Percentiles rank a stretch among this genome's conserved stretches.
Conservation (phyloP, 2,888 invertebrate genomes). For the Noctua comes region DNA sequence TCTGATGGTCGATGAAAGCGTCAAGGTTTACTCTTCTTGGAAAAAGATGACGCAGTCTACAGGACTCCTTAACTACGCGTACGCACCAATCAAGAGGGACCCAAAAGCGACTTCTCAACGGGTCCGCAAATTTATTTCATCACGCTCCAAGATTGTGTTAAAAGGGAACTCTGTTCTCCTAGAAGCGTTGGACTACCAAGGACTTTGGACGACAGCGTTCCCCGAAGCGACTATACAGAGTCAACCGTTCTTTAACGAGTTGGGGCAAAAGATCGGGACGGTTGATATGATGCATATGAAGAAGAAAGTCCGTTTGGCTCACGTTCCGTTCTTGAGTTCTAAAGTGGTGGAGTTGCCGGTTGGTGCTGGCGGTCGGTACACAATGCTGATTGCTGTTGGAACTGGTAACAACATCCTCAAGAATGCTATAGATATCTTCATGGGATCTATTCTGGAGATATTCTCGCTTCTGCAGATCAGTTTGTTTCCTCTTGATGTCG, state of each 20-base stretch:
- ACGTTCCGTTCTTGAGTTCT: slow-evolving; percentile 64
- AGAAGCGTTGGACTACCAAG: slow-evolving; percentile 68
- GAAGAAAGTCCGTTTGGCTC: slow-evolving; percentile 65
- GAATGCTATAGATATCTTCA: slow-evolving; percentile 58
- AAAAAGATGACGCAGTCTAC: slow-evolving; percentile 4
- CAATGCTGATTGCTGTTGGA: slow-evolving; percentile 67
- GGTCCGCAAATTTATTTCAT: slow-evolving; percentile 47
- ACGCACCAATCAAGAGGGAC: slow-evolving; percentile 54
- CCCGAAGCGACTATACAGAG: slow-evolving; percentile 53
- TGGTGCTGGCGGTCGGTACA: slow-evolving; percentile 67
- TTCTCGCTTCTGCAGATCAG: slow-evolving; percentile 65
- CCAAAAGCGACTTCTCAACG: slow-evolving; percentile 36
- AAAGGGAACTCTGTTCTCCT: slow-evolving; percentile 66
- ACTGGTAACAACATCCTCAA: slow-evolving; percentile 55
- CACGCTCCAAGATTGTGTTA: slow-evolving; percentile 41
- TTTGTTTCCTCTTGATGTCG: slow-evolving; percentile 68
- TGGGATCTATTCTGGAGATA: slow-evolving; percentile 63
- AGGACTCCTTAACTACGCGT: slow-evolving; percentile 48
- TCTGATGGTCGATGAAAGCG: slow-evolving; percentile 59
- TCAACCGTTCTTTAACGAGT: slow-evolving; percentile 70
- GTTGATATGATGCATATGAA: slow-evolving; percentile 70
- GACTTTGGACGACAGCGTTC: slow-evolving; percentile 70
- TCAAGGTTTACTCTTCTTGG: slow-evolving; percentile 61
- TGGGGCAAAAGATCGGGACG: slow-evolving; percentile 61
- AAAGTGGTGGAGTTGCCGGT: slow-evolving; percentile 73